phyloP scores from a whole-genome alignment of 2,113 vertebrate genomes.

The Syngnathus scovelli region DNA sequence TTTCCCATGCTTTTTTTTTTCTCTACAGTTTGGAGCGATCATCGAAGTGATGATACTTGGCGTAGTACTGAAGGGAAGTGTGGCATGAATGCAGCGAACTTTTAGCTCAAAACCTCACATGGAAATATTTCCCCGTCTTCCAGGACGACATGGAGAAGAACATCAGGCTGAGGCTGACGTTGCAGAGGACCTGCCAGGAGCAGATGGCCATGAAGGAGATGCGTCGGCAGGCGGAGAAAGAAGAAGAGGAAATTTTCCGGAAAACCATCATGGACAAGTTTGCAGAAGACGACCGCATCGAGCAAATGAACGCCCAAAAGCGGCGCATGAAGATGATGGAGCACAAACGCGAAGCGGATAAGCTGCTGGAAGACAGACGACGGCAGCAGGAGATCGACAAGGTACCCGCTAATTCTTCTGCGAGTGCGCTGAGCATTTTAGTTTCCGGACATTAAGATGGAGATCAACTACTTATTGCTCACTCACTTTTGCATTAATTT shows the following conservation, averaged over 20 bases:
- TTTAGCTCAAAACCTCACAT: not conserved
- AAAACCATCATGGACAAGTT: conserved; percentile 79
- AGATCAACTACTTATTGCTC: too few species aligned
- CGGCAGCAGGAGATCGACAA: conserved; percentile 75
- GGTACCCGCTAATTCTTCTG: conserved; percentile 54
- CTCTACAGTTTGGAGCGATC: not conserved
- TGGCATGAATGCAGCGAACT: not conserved
- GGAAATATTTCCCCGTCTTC: not conserved
- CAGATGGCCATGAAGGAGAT: conserved; percentile 80
- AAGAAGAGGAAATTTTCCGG: conserved; percentile 79
- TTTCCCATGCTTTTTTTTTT: not conserved
- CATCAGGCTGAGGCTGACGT: conserved; percentile 75
- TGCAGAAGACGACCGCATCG: conserved; percentile 85
- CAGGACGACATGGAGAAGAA: conserved; percentile 82
- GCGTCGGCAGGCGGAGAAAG: conserved; percentile 65
- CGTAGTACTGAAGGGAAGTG: not conserved
- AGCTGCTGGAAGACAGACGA: conserved; percentile 77
- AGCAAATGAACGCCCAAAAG: conserved; percentile 87
- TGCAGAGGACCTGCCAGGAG: conserved; percentile 75
- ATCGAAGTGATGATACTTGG: not conserved
- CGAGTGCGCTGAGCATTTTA: too few species aligned
- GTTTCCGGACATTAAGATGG: too few species aligned
- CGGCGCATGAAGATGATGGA: conserved; percentile 86
- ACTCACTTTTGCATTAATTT: not conserved
- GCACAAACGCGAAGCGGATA: conserved; percentile 79